Base-by-base conservation (phyloP, 2,797 vertebrate species). In the Sebastes elongatus region DNA sequence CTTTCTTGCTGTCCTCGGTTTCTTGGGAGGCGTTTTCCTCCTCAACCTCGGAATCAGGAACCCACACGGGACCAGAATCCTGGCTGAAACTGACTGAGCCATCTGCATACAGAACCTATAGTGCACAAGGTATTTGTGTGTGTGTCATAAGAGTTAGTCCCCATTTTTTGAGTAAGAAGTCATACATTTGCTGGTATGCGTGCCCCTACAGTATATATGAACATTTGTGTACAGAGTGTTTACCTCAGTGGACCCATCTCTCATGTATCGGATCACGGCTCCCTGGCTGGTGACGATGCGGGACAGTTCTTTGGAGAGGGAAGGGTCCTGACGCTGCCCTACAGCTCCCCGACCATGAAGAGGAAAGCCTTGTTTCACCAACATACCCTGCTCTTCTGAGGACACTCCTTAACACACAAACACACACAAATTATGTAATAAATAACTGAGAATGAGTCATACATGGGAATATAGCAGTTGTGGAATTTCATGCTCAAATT, bases 41-140 rank as follows among this genome's bases (percentile, higher is more conserved):
- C 28, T 85, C 60, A 57, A 81, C 38, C 8, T 85, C 73, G 10
- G 85, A 52, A 56, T 92, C 87, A 4, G 86, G 61, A 62, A 91
- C 85, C 80, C 91, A 85, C 13, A 97, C 88, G 25, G 96, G 96
- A 35, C 95, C 96, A 25, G 97, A 96, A 82, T 97, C 95, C 27
- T 69, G 94, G 82, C 88, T 88, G 82, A 76, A 81, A 70, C 91
- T 93, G 7, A 93, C 90, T 0, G 93, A 78, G 13, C 93, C 97
- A 73, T 99, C 96, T 71, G 97, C 95, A 95, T 98, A 99, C 59
- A 99, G 93, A 80, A 99, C 86, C 98, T 99, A 14, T 7, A 32
- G 33, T 2, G 78, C 13, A 81, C 33, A 82, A 27, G 16, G 25
- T 7, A 61, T 52, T 59, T 55, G 25, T 66, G 27, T 22, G 7